Evolutionary conservation across 64 coral and sea anemone genomes (phyloP), one percentile per base, ranked within the genome.

Genomic region (Porites australiensis): DNA sequence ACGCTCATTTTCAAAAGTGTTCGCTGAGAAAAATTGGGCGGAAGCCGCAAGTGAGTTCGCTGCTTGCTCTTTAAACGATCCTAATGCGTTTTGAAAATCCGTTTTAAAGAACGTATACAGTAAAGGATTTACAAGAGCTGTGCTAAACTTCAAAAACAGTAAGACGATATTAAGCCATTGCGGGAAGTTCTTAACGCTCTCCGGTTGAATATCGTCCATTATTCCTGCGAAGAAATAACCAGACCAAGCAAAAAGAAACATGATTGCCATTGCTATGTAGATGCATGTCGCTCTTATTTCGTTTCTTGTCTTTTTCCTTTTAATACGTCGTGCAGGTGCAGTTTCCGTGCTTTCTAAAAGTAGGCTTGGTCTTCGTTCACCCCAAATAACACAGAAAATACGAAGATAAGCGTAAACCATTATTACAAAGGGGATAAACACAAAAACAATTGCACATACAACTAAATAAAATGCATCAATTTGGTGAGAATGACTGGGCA

Each of bases 41-140:
- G 54, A 57, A 57, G 54, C 54, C 7, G 12, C 7, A 57, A 57
- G 54, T 5, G 54, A 9, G 54, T 57, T 57, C 12, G 54, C 54
- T 57, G 54, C 54, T 9, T 57, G 54, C 12, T 57, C 54, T 4
- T 57, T 57, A 6, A 88, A 74, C 14, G 85, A 88, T 23, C 55
- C 55, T 19, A 92, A 49, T 5, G 90, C 90, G 13, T 71, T 51
- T 27, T 86, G 81, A 59, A 92, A 92, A 77, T 92, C 90, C 8
- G 68, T 86, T 54, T 92, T 92, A 61, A 92, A 92, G 21, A 92
- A 92, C 6, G 82, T 83, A 27, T 86, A 92, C 16, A 92, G 80
- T 19, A 92, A 49, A 44, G 90, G 90, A 86, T 92, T 77, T 15
- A 92, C 8, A 8, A 92, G 51, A 2, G 63, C 68, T 20, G 90